phyloP scores from a whole-genome alignment of 1,140 invertebrate species.

The Trachelipus rathkii region DNA sequence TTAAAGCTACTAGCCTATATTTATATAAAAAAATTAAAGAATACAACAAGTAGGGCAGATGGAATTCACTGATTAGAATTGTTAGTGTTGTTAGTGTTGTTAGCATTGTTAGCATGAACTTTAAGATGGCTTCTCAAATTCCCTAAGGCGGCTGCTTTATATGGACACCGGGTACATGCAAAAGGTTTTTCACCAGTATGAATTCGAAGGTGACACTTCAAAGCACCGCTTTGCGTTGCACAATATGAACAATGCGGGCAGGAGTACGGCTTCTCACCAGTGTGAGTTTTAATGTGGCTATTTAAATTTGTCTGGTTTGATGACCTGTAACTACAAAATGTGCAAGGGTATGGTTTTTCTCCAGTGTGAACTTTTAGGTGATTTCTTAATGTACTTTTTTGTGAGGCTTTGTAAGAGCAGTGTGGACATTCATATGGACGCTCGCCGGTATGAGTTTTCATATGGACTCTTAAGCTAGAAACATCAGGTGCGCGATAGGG shows the following conservation, averaged over 20 bases:
- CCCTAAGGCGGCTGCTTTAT: slow-evolving; percentile 30
- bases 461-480: slow-evolving; percentile 4
- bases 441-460: slow-evolving; percentile 62
- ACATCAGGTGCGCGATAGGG: slow-evolving; percentile 22
- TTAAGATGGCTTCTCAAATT: neutral
- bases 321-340: slow-evolving; percentile 23
- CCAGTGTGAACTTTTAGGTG: slow-evolving; percentile 31
- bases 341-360: slow-evolving; percentile 30
- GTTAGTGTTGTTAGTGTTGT: neutral
- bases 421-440: slow-evolving; percentile 65
- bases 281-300: slow-evolving; percentile 27
- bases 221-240: neutral
- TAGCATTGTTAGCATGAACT: slow-evolving; percentile 7
- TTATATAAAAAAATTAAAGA: neutral
- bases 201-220: slow-evolving; percentile 39
- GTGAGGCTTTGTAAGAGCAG: slow-evolving; percentile 57
- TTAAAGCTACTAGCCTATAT: slow-evolving; percentile 10
- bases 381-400: slow-evolving; percentile 16
- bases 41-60: neutral
- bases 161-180: slow-evolving; percentile 37
- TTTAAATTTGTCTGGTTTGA: slow-evolving; percentile 17
- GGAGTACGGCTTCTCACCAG: slow-evolving; percentile 23
- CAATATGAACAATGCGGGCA: slow-evolving; percentile 23
- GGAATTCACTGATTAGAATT: slow-evolving; percentile 1
- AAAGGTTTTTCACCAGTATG: slow-evolving; percentile 44